Base-by-base conservation (phyloP, 2,888 invertebrate species). In the Brenthis hecate region DNA sequence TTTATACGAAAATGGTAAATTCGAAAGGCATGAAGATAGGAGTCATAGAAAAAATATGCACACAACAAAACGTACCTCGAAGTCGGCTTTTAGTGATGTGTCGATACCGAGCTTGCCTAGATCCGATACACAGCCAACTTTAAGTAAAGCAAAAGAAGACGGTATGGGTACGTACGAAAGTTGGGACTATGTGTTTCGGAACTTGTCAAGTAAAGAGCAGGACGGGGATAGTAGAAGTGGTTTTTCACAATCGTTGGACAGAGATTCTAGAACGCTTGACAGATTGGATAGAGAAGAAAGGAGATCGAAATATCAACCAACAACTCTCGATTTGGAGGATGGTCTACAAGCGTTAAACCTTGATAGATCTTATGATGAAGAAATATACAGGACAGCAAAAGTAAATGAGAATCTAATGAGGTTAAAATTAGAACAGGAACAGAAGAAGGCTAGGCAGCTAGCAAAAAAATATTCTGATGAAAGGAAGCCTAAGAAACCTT, bases 121-220 rank as follows among this genome's bases (percentile, higher is more conserved):
- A 1, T 92, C 93, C 0, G 93, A 93, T 58, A 93, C 93, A 0
- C 93, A 93, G 55, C 93, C 93, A 1, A 79, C 86, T 0, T 72
- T 93, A 4, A 93, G 92, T 73, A 93, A 93, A 75, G 94, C 94
- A 28, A 92, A 91, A 70, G 95, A 95, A 74, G 95, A 95, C 72
- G 95, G 94, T 0, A 94, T 95, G 80, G 95, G 95, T 0, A 95
- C 94, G 0, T 95, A 94, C 68, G 96, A 96, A 74, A 94, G 95
- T 64, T 97, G 97, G 97, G 96, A 96, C 80, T 96, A 96, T 80
- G 96, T 97, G 0, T 97, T 95, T 80, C 94, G 95, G 75, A 96
- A 96, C 81, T 87, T 97, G 50, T 96, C 96, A 69, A 96, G 94
- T 75, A 95, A 96, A 77, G 95, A 96, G 0, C 96, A 96, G 75